Base-by-base conservation (phyloP, 2,888 invertebrate genomes). In the Drosophila macrospina region DNA sequence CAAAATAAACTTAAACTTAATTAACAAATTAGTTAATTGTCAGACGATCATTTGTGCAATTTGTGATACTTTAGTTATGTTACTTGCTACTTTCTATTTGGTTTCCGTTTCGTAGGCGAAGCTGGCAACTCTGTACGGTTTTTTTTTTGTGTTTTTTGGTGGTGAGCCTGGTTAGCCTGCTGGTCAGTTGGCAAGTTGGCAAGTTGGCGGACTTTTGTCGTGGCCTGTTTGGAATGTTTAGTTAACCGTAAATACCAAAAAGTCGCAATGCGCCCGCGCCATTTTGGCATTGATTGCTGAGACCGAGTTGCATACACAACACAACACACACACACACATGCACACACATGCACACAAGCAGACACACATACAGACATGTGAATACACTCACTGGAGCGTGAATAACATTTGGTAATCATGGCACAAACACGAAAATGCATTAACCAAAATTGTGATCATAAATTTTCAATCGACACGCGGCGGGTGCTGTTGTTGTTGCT, bases 361-460 rank as follows among this genome's bases (percentile, higher is more conserved):
- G 20, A 56, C 20, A 52, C 10, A 56, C 16, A 60, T 26, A 36
- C 65, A 56, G 39, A 66, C 66, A 74, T 74, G 75, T 74, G 69
- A 75, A 69, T 78, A 74, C 78, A 82, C 69, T 78, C 82, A 74
- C 74, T 79, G 77, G 80, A 81, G 88, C 89, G 89, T 86, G 89
- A 88, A 90, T 90, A 90, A 88, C 89, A 90, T 89, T 90, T 85
- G 86, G 89, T 84, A 90, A 90, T 90, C 90, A 89, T 89, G 89
- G 86, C 86, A 86, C 89, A 91, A 86, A 91, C 91, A 91, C 88
- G 91, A 90, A 91, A 91, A 91, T 90, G 91, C 91, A 91, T 91
- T 91, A 91, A 91, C 91, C 88, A 91, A 91, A 91, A 91, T 91
- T 91, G 91, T 87, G 90, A 91, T 91, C 91, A 91, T 91, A 91